These are phyloP conservation scores for Lutjanus erythropterus DNA, from an alignment of 2,113 vertebrate species.

Conservation along the genomic window DNA sequence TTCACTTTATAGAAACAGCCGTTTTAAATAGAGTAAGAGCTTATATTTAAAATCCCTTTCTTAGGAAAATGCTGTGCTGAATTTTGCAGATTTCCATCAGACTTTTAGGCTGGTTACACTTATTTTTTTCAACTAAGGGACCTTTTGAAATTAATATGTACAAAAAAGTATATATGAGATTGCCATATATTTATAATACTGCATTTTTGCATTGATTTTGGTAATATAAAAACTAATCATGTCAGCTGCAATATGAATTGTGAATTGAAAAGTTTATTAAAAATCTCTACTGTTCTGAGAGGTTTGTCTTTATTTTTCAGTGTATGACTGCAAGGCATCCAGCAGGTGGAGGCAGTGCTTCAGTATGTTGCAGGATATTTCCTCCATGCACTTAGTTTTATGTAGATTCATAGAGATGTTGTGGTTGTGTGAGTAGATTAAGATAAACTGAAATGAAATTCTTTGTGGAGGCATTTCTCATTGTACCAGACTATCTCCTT, in stretches of 20 bases:
- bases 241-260: conserved; percentile 65
- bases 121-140: conserved; percentile 75
- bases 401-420: background rate
- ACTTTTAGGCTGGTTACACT: conserved; percentile 59
- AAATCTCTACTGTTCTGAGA: conserved; percentile 56
- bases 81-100: conserved; percentile 47
- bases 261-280: conserved; percentile 77
- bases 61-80: conserved; percentile 41
- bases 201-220: conserved; percentile 74
- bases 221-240: conserved; percentile 72
- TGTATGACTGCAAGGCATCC: conserved; percentile 32
- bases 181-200: conserved; percentile 79
- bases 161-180: conserved; percentile 77
- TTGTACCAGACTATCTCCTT: background rate
- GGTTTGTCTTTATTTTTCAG: background rate
- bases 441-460: background rate
- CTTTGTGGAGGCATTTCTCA: background rate
- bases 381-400: background rate
- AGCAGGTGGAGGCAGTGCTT: conserved; percentile 63
- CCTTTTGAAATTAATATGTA: conserved; percentile 74
- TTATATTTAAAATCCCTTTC: conserved; percentile 59
- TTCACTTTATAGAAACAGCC: conserved; percentile 33
- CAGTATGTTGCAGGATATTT: background rate
- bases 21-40: conserved; percentile 45
- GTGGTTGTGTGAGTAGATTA: background rate